Evolutionary conservation across 2,113 vertebrate genomes (phyloP), one percentile per base, ranked within the genome.

Genomic region (Platichthys flesus): DNA sequence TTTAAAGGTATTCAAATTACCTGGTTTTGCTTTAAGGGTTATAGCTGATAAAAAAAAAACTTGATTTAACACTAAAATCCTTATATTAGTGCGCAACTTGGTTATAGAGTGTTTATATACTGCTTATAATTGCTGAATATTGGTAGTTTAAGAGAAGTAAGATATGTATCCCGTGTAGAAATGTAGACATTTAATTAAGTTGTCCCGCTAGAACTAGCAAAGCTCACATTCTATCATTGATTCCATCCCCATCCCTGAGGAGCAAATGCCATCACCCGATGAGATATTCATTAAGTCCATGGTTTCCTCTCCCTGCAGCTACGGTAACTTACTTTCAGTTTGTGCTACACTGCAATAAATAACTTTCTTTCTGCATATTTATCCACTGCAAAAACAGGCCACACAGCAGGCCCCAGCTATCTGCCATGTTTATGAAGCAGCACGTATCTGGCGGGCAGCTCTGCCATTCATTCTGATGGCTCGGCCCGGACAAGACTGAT

Each of bases 401-500:
- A 86, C 85, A 86, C 77, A 78, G 74, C 74, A 49, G 37, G 73
- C 68, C 28, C 12, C 23, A 57, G 59, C 66, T 49, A 73, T 86
- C 66, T 10, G 35, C 67, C 58, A 3, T 86, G 79, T 90, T 92
- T 90, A 86, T 83, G n/a, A 82, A 87, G 66, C 84, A 63, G 85
- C 66, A 70, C 24, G 54, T 82, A 87, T 73, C 88, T 89, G 90
- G 88, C 77, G n/a, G 71, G 20, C 59, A 76, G 66, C 13, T 24
- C 62, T 26, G 72, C 85, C 84, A 82, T 89, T 85, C 76, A 84
- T 88, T 72, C 77, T 70, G 71, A 70, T 83, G 76, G 70, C 49
- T 81, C 61, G 45, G 81, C 47, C 13, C 35, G 5, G 86, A 87
- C 77, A 81, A 83, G 81, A 91, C 83, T 74, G 86, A 93, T 90